A percentile compares a stretch with the other conserved stretches of the same genome.
Evolutionary conservation across 2,888 invertebrate species (phyloP).

Genomic region (Achlya flavicornis): DNA sequence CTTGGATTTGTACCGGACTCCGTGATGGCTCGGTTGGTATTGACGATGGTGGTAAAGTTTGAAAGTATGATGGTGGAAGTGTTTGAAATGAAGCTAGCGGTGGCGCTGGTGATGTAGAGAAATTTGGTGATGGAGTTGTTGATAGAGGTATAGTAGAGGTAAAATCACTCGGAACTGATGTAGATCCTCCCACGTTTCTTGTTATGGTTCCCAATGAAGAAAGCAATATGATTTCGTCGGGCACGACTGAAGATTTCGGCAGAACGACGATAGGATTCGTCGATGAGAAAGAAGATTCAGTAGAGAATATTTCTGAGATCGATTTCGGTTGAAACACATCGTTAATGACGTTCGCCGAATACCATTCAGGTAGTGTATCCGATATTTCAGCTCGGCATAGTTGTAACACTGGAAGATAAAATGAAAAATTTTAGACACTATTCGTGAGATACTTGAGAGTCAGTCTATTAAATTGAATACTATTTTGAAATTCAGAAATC

Average conservation of each 20-base stretch:
- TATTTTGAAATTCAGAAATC: no score
- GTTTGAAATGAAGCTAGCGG: conserved; percentile 24
- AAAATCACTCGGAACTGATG: neutral
- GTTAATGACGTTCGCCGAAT: conserved; percentile 71
- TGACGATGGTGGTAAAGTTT: conserved; percentile 25
- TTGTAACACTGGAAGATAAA: conserved; percentile 71
- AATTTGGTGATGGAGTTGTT: neutral
- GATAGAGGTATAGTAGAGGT: no score
- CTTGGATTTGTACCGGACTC: neutral
- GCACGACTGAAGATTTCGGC: conserved; percentile 29
- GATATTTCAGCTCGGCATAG: conserved; percentile 70
- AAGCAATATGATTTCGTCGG: conserved; percentile 26
- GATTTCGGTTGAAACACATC: conserved; percentile 71
- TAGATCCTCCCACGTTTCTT: neutral
- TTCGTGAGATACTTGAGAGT: no score
- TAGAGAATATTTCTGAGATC: conserved; percentile 70
- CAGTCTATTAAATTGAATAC: no score
- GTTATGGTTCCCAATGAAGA: conserved; percentile 25
- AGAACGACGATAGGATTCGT: conserved; percentile 55
- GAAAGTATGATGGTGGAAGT: conserved; percentile 27
- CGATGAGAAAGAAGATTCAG: conserved; percentile 57
- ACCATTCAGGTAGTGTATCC: conserved; percentile 65
- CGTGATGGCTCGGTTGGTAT: conserved; percentile 17
- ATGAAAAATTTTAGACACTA: conserved; percentile 8
- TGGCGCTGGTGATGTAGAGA: neutral